Evolutionary conservation across 2,113 vertebrate genomes (phyloP).

Genomic region (Bubo bubo): DNA sequence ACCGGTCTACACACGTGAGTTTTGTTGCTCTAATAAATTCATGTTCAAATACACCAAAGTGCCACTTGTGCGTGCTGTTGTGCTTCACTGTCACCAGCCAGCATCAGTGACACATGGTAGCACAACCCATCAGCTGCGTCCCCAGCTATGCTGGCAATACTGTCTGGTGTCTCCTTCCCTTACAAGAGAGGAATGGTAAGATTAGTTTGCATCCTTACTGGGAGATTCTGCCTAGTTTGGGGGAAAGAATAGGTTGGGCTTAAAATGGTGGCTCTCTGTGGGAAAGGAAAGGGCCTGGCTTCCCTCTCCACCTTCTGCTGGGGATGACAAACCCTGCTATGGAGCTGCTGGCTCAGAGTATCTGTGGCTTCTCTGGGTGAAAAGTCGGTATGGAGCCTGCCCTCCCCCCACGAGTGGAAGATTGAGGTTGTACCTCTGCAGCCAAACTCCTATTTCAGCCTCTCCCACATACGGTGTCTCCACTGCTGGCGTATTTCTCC

Average conservation of each 20-base stretch:
- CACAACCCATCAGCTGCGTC: neutral
- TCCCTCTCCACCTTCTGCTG: neutral
- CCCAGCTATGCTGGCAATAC: fast-evolving
- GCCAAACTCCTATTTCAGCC: neutral
- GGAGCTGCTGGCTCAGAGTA: neutral
- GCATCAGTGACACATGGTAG: fast-evolving
- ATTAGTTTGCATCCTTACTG: neutral
- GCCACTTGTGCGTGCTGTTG: neutral
- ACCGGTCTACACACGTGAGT: fast-evolving
- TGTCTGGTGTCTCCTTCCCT: neutral
- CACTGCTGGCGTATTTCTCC: fast-evolving
- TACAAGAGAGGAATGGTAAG: neutral
- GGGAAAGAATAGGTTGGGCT: neutral
- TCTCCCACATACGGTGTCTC: neutral
- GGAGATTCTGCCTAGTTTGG: neutral
- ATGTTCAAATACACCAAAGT: neutral
- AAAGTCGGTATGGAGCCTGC: neutral
- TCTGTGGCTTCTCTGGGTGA: neutral
- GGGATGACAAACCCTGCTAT: neutral
- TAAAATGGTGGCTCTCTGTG: neutral
- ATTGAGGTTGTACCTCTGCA: neutral
- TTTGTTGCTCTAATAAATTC: neutral
- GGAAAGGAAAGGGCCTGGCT: neutral
- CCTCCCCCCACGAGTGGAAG: fast-evolving
- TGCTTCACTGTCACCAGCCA: fast-evolving